These are phyloP conservation scores for Resseliella maxima DNA, from an alignment of 2,888 invertebrate genomes.

Conservation along the genomic window DNA sequence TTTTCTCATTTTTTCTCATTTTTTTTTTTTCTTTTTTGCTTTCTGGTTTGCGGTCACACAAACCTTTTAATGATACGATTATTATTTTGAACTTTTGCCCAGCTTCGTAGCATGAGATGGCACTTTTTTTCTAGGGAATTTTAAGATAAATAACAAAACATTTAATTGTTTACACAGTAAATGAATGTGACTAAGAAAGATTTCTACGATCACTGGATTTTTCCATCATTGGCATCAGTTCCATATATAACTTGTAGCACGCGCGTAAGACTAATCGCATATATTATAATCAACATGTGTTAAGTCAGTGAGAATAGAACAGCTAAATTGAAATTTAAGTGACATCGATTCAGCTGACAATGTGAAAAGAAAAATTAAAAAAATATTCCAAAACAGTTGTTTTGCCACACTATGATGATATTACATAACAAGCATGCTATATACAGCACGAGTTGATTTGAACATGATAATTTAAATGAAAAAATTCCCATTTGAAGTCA, in stretches of 20 bases:
- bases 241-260: neutral
- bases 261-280: neutral
- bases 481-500: too few relatives aligned
- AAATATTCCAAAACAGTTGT: constrained; percentile 5
- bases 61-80: neutral
- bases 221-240: neutral
- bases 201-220: neutral
- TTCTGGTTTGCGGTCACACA: neutral
- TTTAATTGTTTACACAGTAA: neutral
- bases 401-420: neutral
- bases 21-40: too few relatives aligned
- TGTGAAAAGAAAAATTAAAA: neutral
- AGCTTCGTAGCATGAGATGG: neutral
- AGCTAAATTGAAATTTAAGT: neutral
- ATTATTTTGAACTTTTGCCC: constrained; percentile 26
- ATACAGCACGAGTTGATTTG: too few relatives aligned
- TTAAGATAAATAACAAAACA: neutral
- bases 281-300: neutral
- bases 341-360: neutral
- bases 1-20: neutral
- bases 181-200: neutral
- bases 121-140: neutral
- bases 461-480: too few relatives aligned
- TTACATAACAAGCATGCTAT: neutral
- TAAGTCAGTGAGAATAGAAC: neutral